phyloP scores from a whole-genome alignment of 2,888 invertebrate genomes.

The Lottia scabra region DNA sequence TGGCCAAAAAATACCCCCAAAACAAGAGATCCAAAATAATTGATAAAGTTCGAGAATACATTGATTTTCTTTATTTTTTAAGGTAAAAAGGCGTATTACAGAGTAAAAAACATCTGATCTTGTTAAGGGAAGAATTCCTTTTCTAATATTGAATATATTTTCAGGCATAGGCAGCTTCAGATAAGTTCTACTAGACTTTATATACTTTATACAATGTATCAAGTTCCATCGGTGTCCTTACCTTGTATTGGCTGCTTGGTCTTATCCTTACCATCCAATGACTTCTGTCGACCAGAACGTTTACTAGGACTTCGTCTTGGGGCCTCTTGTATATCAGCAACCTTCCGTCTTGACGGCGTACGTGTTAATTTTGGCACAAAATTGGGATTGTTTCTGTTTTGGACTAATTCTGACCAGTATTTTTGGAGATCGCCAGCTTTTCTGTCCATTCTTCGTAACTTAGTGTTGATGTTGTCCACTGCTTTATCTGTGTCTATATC shows the following conservation, averaged over 20 bases:
- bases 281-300: background rate
- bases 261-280: background rate
- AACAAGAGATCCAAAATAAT: too few species aligned
- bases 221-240: too few species aligned
- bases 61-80: too few species aligned
- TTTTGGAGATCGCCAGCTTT: constrained; percentile 53
- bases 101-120: too few species aligned
- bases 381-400: constrained; percentile 30
- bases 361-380: constrained; percentile 1
- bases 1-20: too few species aligned
- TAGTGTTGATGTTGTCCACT: constrained; percentile 52
- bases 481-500: constrained; percentile 57
- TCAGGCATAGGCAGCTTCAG: too few species aligned
- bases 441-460: constrained; percentile 55
- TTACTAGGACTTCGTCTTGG: background rate
- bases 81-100: too few species aligned
- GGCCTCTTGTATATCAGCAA: background rate
- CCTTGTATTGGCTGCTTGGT: background rate
- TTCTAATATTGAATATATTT: too few species aligned
- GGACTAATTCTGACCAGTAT: constrained; percentile 59
- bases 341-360: background rate
- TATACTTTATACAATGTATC: too few species aligned
- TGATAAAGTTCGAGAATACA: too few species aligned
- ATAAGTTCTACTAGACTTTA: too few species aligned
- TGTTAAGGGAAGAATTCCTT: too few species aligned